Percentiles rank a stretch among this genome's conserved stretches.
Evolutionary conservation across 30 jellyfish, hydroid and myxozoan genomes (phyloP).

Genomic region (Rhopilema esculentum): DNA sequence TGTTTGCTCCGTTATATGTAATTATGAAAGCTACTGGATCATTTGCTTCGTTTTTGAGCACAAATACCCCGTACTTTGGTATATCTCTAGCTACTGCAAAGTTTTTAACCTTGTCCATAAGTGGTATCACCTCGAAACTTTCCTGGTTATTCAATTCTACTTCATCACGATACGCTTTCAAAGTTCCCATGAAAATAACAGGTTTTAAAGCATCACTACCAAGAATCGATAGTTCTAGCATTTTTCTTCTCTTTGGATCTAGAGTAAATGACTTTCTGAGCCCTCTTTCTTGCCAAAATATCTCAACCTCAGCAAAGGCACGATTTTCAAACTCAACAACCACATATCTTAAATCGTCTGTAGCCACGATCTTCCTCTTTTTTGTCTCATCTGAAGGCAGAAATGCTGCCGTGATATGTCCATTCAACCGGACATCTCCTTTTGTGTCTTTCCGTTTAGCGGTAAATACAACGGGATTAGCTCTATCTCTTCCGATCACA

Average conservation of each 20-base stretch:
- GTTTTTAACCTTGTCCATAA: constrained; percentile 1
- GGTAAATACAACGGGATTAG: constrained; percentile 13
- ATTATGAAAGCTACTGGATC: constrained; percentile 34
- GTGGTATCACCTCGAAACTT: constrained; percentile 2
- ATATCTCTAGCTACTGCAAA: constrained; percentile 8
- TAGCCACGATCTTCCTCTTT: not conserved
- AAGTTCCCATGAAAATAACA: constrained; percentile 19
- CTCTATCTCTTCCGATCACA: not conserved
- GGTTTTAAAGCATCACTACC: constrained; percentile 28
- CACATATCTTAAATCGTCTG: constrained; percentile 39
- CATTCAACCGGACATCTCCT: constrained; percentile 26
- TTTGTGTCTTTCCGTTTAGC: constrained; percentile 27
- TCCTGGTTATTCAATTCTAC: not conserved
- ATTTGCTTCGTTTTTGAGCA: constrained; percentile 25
- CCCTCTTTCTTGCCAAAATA: constrained; percentile 49
- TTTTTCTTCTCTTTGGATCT: not conserved
- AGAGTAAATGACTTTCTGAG: not conserved
- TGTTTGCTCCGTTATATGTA: not conserved
- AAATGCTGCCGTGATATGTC: constrained; percentile 3
- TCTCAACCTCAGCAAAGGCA: constrained; percentile 44
- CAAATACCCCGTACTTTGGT: constrained; percentile 15
- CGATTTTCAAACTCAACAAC: constrained; percentile 41
- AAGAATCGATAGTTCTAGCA: not conserved
- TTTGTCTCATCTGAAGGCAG: constrained; percentile 28
- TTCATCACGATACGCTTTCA: constrained; percentile 1